Conservation (phyloP, 2,797 vertebrate genomes). For the Neoniphon sammara region DNA sequence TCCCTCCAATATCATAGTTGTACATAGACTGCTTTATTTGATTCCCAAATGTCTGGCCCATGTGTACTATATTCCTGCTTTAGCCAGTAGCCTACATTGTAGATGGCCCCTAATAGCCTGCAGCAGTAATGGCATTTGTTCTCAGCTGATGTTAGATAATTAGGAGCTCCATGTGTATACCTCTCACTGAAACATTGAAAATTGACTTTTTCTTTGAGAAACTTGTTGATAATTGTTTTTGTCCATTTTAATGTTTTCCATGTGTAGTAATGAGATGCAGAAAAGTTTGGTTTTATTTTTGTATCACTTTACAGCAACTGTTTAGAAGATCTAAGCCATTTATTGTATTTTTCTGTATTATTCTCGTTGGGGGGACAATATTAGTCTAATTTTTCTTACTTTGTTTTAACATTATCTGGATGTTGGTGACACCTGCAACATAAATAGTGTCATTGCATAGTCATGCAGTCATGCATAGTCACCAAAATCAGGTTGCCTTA, state of each 20-base stretch:
- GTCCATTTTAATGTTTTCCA: slow-evolving; percentile 25
- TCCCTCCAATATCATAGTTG: slow-evolving; percentile 39
- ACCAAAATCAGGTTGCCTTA: slow-evolving; percentile 41
- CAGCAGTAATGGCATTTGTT: slow-evolving; percentile 45
- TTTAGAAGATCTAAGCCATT: slow-evolving; percentile 50
- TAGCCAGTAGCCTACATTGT: slow-evolving; percentile 68
- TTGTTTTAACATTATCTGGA: slow-evolving; percentile 31
- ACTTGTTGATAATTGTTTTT: slow-evolving; percentile 19
- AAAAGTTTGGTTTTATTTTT: slow-evolving; percentile 61
- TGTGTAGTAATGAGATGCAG: slow-evolving; percentile 37
- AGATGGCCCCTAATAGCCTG: slow-evolving; percentile 54
- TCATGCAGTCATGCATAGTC: neutral
- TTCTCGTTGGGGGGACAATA: slow-evolving; percentile 35
- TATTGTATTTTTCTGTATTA: slow-evolving; percentile 40
- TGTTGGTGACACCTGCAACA: slow-evolving; percentile 29
- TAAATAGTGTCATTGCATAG: slow-evolving; percentile 19
- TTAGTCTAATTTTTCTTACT: slow-evolving; percentile 27
- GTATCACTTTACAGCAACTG: slow-evolving; percentile 51
- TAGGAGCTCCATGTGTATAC: slow-evolving; percentile 54
- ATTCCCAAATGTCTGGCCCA: slow-evolving; percentile 40
- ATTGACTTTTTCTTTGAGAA: slow-evolving; percentile 6
- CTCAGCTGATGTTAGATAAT: slow-evolving; percentile 47
- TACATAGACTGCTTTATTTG: slow-evolving; percentile 39
- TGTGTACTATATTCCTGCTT: slow-evolving; percentile 57
- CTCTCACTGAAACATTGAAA: slow-evolving; percentile 32